Base-by-base conservation (phyloP, 2,113 vertebrate species). In the Bubo scandiacus region DNA sequence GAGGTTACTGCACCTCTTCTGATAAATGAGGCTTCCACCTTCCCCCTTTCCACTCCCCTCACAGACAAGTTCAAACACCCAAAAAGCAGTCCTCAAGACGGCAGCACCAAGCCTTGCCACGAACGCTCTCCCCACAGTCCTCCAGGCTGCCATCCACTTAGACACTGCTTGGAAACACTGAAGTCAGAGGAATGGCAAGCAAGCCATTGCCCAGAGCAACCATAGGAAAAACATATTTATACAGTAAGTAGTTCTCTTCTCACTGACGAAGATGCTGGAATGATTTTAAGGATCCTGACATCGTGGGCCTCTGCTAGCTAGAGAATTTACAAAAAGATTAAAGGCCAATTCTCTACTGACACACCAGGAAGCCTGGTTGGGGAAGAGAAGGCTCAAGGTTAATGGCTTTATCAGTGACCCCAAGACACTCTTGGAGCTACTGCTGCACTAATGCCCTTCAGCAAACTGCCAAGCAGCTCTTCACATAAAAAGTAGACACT, bases 201-300 rank as follows among this genome's bases (percentile, higher is more conserved):
- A 70, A 89, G 47, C 19, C 70, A 49, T 9, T 51, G 23, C 18
- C 52, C 47, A 78, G 29, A 95, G 36, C 36, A 86, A 58, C 36
- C 19, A 5, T 1, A 67, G 21, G 47, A 63, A 78, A 80, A 61
- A 36, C 1, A 15, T 45, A 34, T 57, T 82, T 55, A 36, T 73
- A 32, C 7, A 36, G 38, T 36, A 68, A 52, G 20, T 12, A 66
- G 32, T 27, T 57, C n/a, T 65, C 45, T 38, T 62, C 63, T 66
- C 1, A 0, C 25, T 57, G 25, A 82, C 0, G 1, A 67, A 57
- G 54, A 81, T 11, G 25, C 36, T 38, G 29, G 34, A 57, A 43
- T 4, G 38, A 75, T 16, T 52, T 63, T 49, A 71, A 75, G 40
- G 51, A 75, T 62, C 32, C 63, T 65, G 23, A 63, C 26, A 54